Conservation (phyloP, 2,113 vertebrate species). For the Calyptomena viridis region DNA sequence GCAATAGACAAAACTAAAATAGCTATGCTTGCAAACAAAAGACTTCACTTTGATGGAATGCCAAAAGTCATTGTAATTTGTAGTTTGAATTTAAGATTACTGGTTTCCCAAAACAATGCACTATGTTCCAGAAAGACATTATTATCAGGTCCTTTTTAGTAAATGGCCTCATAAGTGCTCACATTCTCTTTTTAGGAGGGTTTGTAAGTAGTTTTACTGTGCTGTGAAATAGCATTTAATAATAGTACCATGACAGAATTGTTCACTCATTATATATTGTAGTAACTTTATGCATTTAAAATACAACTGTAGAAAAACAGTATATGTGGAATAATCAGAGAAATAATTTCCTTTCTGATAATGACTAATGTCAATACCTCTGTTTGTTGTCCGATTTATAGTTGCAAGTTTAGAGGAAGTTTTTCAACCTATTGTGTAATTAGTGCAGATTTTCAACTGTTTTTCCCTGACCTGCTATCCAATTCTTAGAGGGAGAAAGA, state of each 20-base stretch:
- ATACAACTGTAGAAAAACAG: background rate
- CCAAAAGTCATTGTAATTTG: conserved; percentile 37
- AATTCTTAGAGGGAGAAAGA: background rate
- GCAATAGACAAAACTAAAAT: background rate
- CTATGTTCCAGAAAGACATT: background rate
- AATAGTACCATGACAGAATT: background rate
- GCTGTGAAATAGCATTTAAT: background rate
- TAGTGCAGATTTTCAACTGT: background rate
- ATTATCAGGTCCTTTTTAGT: background rate
- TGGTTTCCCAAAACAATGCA: conserved; percentile 20
- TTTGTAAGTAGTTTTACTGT: background rate
- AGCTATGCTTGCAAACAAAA: background rate
- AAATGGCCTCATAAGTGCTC: background rate
- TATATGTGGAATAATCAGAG: background rate
- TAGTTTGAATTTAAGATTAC: conserved; percentile 35
- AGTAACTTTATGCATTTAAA: background rate
- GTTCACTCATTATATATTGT: background rate
- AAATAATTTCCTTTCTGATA: background rate
- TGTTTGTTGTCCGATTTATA: background rate
- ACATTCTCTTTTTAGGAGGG: background rate
- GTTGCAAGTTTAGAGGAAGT: background rate
- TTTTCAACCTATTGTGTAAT: conserved; percentile 2
- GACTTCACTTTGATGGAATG: conserved; percentile 39
- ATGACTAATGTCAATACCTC: background rate
- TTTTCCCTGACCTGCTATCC: background rate